Conservation (phyloP, 2,888 invertebrate species). For the Aquatica leii region DNA sequence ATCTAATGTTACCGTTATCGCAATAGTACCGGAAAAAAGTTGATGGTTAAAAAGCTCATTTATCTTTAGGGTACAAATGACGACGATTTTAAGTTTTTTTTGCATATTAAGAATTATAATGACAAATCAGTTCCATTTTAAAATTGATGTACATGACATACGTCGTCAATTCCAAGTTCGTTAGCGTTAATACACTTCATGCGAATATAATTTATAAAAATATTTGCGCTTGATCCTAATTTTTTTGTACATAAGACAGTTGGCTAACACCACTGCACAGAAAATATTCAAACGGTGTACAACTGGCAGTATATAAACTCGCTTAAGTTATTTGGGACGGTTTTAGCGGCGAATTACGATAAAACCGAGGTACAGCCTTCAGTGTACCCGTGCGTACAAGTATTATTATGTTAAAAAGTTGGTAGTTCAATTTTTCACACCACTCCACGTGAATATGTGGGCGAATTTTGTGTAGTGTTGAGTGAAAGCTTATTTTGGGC, state of each 20-base stretch:
- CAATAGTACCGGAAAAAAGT: constrained; percentile 78
- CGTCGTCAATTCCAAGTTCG: constrained; percentile 92
- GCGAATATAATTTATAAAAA: no score
- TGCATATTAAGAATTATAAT: constrained; percentile 83
- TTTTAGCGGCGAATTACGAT: constrained; percentile 71
- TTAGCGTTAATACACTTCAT: constrained; percentile 85
- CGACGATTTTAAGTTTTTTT: constrained; percentile 89
- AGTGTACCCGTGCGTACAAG: constrained; percentile 91
- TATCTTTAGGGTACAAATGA: constrained; percentile 83
- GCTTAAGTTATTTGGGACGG: constrained; percentile 86
- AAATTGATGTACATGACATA: constrained; percentile 95
- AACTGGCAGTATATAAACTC: constrained; percentile 99
- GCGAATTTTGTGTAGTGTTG: no score
- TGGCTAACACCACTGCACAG: constrained; percentile 89
- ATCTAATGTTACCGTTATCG: constrained; percentile 83
- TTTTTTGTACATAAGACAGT: constrained; percentile 92
- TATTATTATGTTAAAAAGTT: no score
- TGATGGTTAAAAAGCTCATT: constrained; percentile 79
- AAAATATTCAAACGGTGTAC: constrained; percentile 91
- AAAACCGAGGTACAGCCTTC: constrained; percentile 79
- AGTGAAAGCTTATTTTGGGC: no score
- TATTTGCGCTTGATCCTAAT: no score
- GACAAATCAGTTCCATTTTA: constrained; percentile 72
- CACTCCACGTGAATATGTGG: no score
- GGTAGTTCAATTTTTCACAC: no score